Evolutionary conservation across 2,888 invertebrate genomes (phyloP), one percentile per base, ranked within the genome.

Genomic region (Andrena fulva): DNA sequence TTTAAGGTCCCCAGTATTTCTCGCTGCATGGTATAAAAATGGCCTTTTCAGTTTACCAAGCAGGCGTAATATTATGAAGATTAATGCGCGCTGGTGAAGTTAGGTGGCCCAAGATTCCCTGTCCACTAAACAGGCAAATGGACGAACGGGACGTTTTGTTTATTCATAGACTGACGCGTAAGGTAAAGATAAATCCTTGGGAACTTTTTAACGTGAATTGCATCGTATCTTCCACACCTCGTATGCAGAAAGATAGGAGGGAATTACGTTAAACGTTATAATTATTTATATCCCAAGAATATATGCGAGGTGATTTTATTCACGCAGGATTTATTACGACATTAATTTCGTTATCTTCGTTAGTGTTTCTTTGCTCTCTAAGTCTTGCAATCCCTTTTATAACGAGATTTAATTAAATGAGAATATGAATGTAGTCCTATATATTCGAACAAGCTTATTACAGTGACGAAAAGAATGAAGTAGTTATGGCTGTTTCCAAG

Each of bases 21-120:
- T 60, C 70, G 27, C 63, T 20, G 42, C 10, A 16, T 52, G 60
- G 52, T 60, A 42, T 52, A 42, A 56, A 71, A 82, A 70, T 74
- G 63, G 48, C 42, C 78, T 71, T 78, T 82, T 64, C 80, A 83
- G 74, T 86, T 77, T 75, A 75, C 72, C 69, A 52, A 31, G 69
- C 62, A 86, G 83, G 88, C 78, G 78, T 75, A 85, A 87, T 68
- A 74, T 88, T 81, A 88, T 86, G 85, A 88, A 88, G 89, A 88
- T 88, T 89, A 88, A 88, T 89, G 88, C 12, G n/a, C 77, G 48
- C 64, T 66, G 59, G 79, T 56, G 63, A 82, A 80, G 82, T 77
- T 87, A 77, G 80, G 74, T 68, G 63, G 77, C 62, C 64, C 71
- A 66, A 75, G 67, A 69, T 80, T 78, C 68, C 68, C 73, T 73